Evolutionary conservation across 2,888 invertebrate genomes (phyloP), one percentile per base, ranked within the genome.

Genomic region (Epinotia nisella): DNA sequence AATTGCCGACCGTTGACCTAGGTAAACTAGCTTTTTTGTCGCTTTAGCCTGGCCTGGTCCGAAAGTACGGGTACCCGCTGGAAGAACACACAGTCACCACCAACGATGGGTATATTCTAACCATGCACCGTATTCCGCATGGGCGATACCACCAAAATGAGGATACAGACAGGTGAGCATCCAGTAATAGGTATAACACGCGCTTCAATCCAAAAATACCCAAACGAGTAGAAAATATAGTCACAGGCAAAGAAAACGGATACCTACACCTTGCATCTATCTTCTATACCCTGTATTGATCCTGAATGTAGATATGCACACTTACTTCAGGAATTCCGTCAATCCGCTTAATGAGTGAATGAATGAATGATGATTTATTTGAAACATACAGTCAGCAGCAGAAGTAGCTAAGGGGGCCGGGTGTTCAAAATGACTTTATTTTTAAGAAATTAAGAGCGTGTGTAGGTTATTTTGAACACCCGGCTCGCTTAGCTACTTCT

Each of bases 21-120:
- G 19, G 15, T n/a, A 15, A 24, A 24, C 21, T 1, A 45, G 9
- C 9, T 15, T 11, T 9, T 15, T 13, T 19, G 7, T 58, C 51
- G 0, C 24, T 59, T 41, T 24, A 71, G 71, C 71, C 71, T 2
- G 65, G 41, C 13, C 58, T 71, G 29, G 71, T 71, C 5, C 71
- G 71, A 2, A 71, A 71, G 19, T 66, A 86, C 68, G 89, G 88
- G 0, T 88, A 85, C 70, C 80, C 80, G 49, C 76, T 81, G 4
- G 89, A 89, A 76, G 78, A 77, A 1, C 87, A 89, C 68, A 76
- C 79, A 17, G 85, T 86, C 49, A 59, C 51, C 39, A 71, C 71
- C 39, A 17, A 9, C 3, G 71, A 71, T 13, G 71, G 65, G 0
- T 71, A 71, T 29, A 53, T 66, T 15, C 24, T 71, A 15, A 65